phyloP scores from a whole-genome alignment of 2,797 vertebrate genomes.

The Heliangelus exortis region DNA sequence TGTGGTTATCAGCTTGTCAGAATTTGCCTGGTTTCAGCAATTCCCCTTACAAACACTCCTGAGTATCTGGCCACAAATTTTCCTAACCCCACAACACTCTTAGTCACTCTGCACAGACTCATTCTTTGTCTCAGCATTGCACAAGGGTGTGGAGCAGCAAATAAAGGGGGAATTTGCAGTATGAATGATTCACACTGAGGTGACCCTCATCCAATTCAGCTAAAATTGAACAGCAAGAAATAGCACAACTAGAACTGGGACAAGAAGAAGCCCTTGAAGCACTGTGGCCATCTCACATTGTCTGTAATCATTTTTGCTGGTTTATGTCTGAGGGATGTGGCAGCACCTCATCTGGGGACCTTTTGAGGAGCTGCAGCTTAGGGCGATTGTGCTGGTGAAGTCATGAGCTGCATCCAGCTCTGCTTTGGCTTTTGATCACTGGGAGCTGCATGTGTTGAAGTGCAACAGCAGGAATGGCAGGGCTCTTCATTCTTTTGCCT shows the following conservation, averaged over 20 bases:
- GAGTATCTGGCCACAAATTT: background rate
- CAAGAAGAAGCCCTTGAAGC: background rate
- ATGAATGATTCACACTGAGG: background rate
- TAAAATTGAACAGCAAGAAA: background rate
- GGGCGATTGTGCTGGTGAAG: background rate
- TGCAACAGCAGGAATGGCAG: constrained; percentile 20
- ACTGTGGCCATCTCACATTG: background rate
- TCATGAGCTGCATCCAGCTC: background rate
- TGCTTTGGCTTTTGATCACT: background rate
- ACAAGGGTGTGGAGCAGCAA: background rate
- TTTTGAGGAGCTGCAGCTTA: background rate
- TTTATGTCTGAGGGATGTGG: background rate
- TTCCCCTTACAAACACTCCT: background rate
- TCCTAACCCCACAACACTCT: background rate
- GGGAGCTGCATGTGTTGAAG: background rate
- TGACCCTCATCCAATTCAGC: background rate
- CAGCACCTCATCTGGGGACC: background rate
- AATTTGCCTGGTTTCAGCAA: background rate
- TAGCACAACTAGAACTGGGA: background rate
- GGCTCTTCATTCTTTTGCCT: constrained; percentile 6
- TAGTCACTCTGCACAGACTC: background rate
- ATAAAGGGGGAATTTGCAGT: background rate
- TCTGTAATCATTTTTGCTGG: background rate
- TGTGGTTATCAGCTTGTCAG: background rate
- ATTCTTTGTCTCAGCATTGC: background rate